Base-by-base conservation (phyloP, 2,113 vertebrate species). In the Alethe castanea region DNA sequence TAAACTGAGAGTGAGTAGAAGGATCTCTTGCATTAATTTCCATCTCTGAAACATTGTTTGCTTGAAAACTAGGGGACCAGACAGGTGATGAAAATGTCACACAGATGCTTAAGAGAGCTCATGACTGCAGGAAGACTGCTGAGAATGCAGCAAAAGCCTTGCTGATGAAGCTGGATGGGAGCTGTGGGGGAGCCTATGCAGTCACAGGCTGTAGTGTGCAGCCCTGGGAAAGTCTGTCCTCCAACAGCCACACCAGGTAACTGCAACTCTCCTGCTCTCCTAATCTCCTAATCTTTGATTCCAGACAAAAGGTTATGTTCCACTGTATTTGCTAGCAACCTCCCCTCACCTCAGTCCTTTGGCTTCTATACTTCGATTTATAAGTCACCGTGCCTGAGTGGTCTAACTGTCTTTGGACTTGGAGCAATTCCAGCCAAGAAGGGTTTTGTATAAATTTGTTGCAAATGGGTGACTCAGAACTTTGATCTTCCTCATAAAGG, bases 161-260 rank as follows among this genome's bases (percentile, higher is more conserved):
- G 71, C 98, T 99, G 70, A 97, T 98, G 93, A 98, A 98, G 38
- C 96, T 99, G 84, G 99, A 99, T 0, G 98, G 98, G 56, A 99
- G 98, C 98, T 99, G 99, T 12, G 98, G 98, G 11, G 98, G 98
- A 19, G 97, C 98, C 45, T 99, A 98, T 28, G 97, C 98, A 0
- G 96, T 98, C 80, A 96, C 98, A 1, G 97, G 98, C 54, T 98
- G 98, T 65, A 98, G 96, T 0, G 96, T 98, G 31, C 99, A 99
- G 88, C 98, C 98, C 40, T 99, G 98, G 98, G 98, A 99, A 96
- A 99, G 98, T 86, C 97, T 99, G 31, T 99, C 98, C 18, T 99
- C 98, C 88, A 99, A 99, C 96, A 99, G 98, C 95, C 99, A 99
- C 86, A 99, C 98, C 76, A 99, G 99, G 99, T 99, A 97, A 96